These are phyloP conservation scores for Odocoileus virginianus DNA, from an alignment of 2,113 vertebrate genomes.

Conservation along the genomic window DNA sequence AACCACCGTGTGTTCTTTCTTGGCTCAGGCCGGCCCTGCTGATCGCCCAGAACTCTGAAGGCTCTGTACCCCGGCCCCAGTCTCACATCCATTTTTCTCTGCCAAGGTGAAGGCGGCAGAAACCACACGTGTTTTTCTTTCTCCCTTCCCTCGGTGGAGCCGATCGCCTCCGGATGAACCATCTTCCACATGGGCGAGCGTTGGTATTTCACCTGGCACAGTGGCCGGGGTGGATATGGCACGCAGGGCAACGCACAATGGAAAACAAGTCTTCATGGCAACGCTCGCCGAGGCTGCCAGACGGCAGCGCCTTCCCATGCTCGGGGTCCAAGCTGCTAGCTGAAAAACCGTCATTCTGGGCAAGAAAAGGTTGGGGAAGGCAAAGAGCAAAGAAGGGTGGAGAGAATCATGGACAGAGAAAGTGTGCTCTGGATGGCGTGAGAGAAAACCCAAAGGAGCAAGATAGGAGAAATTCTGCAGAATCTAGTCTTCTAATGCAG, in stretches of 20 bases:
- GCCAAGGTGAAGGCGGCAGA: constrained; percentile 49
- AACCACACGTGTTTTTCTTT: neutral
- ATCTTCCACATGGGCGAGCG: neutral
- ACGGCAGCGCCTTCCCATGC: rapidly evolving
- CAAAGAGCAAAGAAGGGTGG: neutral
- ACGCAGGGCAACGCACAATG: rapidly evolving
- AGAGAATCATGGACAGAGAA: neutral
- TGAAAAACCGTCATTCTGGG: neutral
- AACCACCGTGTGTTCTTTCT: constrained; percentile 76
- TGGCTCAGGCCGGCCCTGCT: constrained; percentile 57
- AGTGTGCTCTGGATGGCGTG: neutral
- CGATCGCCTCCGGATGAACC: neutral
- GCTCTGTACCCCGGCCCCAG: constrained; percentile 35
- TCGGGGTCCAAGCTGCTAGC: neutral
- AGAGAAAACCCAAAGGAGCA: neutral
- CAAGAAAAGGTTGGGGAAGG: neutral
- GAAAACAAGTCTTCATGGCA: neutral
- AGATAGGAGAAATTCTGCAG: neutral
- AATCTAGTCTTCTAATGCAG: neutral
- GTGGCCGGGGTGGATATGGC: neutral
- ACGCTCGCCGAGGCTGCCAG: neutral
- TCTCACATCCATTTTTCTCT: constrained; percentile 42
- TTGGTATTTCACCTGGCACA: constrained; percentile 21
- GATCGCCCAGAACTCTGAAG: constrained; percentile 51
- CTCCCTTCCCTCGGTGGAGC: neutral